phyloP scores from a whole-genome alignment of 2,113 vertebrate genomes.

The Seriola quinqueradiata region DNA sequence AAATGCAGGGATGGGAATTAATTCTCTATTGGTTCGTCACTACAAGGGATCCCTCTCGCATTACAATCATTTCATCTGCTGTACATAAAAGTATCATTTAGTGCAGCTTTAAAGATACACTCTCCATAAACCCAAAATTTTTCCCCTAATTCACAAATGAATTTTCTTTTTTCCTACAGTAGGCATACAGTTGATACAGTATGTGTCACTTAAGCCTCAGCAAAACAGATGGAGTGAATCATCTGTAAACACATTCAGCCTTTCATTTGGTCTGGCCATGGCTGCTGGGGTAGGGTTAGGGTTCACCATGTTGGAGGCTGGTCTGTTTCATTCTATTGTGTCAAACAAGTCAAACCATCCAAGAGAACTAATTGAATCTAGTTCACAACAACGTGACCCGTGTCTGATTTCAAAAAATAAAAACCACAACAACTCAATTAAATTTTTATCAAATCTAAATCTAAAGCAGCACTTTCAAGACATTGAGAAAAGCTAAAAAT shows the following conservation, averaged over 20 bases:
- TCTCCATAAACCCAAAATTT: background rate
- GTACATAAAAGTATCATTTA: background rate
- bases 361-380: slow-evolving; percentile 12
- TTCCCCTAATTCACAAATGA: background rate
- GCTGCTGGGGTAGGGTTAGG: slow-evolving; percentile 22
- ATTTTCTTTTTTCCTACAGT: background rate
- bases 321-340: slow-evolving; percentile 27
- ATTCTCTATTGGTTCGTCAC: slow-evolving; percentile 9
- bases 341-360: slow-evolving; percentile 39
- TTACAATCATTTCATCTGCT: slow-evolving; percentile 3
- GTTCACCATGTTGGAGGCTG: slow-evolving; percentile 14
- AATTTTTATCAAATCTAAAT: slow-evolving; percentile 28
- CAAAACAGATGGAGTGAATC: slow-evolving; percentile 21
- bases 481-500: slow-evolving; percentile 49
- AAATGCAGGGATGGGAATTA: slow-evolving; percentile 2
- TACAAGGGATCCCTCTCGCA: background rate
- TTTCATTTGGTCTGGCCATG: background rate
- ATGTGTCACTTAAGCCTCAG: background rate
- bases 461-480: slow-evolving; percentile 24
- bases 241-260: background rate
- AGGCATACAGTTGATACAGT: background rate
- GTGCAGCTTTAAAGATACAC: background rate
- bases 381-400: background rate
- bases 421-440: slow-evolving; percentile 1
- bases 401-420: background rate